Percentiles rank a stretch among this genome's conserved stretches.
phyloP scores from a whole-genome alignment of 2,113 vertebrate species.

The Pimephales promelas region DNA sequence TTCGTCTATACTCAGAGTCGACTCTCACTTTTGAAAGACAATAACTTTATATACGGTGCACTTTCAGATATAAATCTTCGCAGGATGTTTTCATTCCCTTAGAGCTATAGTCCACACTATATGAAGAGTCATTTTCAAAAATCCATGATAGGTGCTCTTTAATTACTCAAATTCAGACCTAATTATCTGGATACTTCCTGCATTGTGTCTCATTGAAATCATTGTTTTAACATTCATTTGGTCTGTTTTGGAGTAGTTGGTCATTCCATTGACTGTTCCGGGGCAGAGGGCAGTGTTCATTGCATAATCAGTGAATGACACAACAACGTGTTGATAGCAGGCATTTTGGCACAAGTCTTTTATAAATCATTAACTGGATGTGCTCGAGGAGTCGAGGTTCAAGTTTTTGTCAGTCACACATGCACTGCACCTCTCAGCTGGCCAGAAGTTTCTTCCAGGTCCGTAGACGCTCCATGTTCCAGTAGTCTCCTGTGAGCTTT shows the following conservation, averaged over 20 bases:
- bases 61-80: too few species aligned
- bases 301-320: slow-evolving; percentile 64
- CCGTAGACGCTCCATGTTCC: background rate
- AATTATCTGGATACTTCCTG: too few species aligned
- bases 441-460: background rate
- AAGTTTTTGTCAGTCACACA: slow-evolving; percentile 37
- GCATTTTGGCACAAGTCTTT: slow-evolving; percentile 47
- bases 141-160: too few species aligned
- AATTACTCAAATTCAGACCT: too few species aligned
- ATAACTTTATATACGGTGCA: too few species aligned
- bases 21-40: too few species aligned
- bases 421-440: slow-evolving; percentile 50
- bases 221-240: background rate
- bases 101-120: too few species aligned
- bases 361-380: slow-evolving; percentile 72
- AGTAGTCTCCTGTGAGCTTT: background rate
- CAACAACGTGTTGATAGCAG: slow-evolving; percentile 21
- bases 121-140: too few species aligned
- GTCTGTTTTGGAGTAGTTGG: background rate
- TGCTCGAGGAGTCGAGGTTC: slow-evolving; percentile 77
- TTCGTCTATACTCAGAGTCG: too few species aligned
- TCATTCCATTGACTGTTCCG: background rate
- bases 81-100: too few species aligned
- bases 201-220: slow-evolving; percentile 10
- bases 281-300: slow-evolving; percentile 41